Evolutionary conservation across 2,113 vertebrate genomes (phyloP).

Genomic region (Forbesichthys papilliferus): DNA sequence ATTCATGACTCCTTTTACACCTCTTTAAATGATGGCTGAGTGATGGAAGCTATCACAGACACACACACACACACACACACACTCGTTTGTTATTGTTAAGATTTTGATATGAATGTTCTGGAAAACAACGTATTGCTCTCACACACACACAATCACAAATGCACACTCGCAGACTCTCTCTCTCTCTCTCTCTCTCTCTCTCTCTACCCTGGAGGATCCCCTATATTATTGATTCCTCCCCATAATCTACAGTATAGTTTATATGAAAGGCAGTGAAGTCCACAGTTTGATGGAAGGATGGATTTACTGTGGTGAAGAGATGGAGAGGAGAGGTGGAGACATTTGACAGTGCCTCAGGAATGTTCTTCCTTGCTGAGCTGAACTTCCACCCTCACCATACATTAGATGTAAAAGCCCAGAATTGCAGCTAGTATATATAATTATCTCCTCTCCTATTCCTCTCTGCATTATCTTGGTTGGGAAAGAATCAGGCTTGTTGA

Average conservation of each 20-base stretch:
- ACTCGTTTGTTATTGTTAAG: conserved; percentile 37
- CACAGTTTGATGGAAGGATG: neutral
- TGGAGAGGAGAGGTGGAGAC: neutral
- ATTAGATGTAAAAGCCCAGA: no score
- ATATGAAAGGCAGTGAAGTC: conserved; percentile 1
- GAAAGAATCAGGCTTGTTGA: conserved; percentile 71
- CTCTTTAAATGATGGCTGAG: conserved; percentile 65
- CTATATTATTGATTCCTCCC: neutral
- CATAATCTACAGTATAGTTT: neutral
- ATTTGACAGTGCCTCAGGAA: no score
- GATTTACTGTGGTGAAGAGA: neutral
- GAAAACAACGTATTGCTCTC: neutral
- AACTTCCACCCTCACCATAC: no score
- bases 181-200: neutral
- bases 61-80: conserved; percentile 13
- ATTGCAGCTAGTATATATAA: no score
- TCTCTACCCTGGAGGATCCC: neutral
- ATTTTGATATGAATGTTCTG: conserved; percentile 41
- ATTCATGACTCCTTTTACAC: conserved; percentile 64
- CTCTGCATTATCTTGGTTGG: conserved; percentile 33
- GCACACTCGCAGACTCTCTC: neutral
- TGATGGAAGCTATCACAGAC: conserved; percentile 61
- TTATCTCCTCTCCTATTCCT: conserved; percentile 30
- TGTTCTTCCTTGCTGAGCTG: no score
- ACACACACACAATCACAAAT: neutral